Percentiles rank a stretch among this genome's conserved stretches.
Conservation (phyloP, 2,113 vertebrate species). For the Hippopotamus amphibius region DNA sequence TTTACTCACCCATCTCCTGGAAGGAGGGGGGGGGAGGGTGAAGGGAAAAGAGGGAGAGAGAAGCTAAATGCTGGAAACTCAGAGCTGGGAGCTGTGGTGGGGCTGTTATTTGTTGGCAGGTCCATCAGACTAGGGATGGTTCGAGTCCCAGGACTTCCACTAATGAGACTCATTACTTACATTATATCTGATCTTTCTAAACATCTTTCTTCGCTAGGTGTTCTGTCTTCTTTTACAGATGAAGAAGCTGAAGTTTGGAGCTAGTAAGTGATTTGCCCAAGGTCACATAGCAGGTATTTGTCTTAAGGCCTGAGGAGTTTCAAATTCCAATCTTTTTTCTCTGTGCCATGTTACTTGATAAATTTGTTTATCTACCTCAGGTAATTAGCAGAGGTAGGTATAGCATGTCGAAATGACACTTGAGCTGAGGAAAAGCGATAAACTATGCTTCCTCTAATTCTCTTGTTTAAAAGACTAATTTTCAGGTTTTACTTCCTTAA, state of each 20-base stretch:
- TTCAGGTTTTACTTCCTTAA: slow-evolving; percentile 59
- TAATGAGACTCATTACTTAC: slow-evolving; percentile 69
- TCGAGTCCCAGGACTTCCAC: slow-evolving; percentile 37
- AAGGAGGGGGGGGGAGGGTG: neutral
- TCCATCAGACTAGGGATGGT: neutral
- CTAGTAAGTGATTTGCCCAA: slow-evolving; percentile 63
- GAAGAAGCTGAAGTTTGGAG: slow-evolving; percentile 66
- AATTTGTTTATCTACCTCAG: slow-evolving; percentile 59
- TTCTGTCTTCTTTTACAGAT: slow-evolving; percentile 66
- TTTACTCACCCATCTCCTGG: slow-evolving; percentile 37
- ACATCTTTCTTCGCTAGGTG: slow-evolving; percentile 53
- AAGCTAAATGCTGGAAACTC: neutral
- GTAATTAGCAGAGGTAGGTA: slow-evolving; percentile 69
- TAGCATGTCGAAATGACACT: slow-evolving; percentile 55
- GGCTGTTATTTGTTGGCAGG: neutral
- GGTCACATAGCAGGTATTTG: slow-evolving; percentile 59
- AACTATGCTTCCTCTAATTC: slow-evolving; percentile 73
- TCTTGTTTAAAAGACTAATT: slow-evolving; percentile 63
- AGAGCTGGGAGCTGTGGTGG: neutral
- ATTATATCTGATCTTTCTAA: slow-evolving; percentile 47
- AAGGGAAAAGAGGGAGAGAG: neutral
- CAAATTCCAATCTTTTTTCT: slow-evolving; percentile 49
- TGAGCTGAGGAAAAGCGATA: slow-evolving; percentile 55
- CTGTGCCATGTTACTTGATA: slow-evolving; percentile 46
- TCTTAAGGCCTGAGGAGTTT: slow-evolving; percentile 61